These are phyloP conservation scores for Pangasius sanitwongsei DNA, from an alignment of 2,797 vertebrate genomes.

Conservation along the genomic window DNA sequence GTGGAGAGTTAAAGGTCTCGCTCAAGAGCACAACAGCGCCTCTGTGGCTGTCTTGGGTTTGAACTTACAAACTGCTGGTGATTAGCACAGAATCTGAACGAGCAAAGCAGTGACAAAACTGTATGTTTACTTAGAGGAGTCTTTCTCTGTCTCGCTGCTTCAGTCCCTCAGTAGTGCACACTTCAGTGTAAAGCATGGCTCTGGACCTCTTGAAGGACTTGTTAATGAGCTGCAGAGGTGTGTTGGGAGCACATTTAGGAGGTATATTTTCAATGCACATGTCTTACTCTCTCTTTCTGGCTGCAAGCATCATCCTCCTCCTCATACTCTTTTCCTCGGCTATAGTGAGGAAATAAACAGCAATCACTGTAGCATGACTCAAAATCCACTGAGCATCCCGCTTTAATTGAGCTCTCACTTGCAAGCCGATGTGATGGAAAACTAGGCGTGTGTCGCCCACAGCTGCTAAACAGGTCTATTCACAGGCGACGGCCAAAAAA, in stretches of 20 bases:
- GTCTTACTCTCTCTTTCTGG: background rate
- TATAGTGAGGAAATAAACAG: conserved; percentile 58
- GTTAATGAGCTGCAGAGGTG: conserved; percentile 29
- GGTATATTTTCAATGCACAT: conserved; percentile 1
- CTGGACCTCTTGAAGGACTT: conserved; percentile 18
- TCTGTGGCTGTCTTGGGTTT: background rate
- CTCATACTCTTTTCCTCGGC: conserved; percentile 14
- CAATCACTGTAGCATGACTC: conserved; percentile 61
- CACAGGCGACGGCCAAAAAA: conserved; percentile 31
- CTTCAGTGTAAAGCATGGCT: background rate
- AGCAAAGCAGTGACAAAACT: background rate
- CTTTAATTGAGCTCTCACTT: conserved; percentile 61
- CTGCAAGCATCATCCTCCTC: conserved; percentile 1
- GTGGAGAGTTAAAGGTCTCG: background rate
- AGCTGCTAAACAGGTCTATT: conserved; percentile 48
- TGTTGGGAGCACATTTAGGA: conserved; percentile 1
- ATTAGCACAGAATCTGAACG: background rate
- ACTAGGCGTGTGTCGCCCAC: conserved; percentile 41
- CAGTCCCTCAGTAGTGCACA: background rate
- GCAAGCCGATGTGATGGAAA: conserved; percentile 55
- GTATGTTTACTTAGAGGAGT: background rate
- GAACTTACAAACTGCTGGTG: background rate
- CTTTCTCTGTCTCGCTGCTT: background rate
- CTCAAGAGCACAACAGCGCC: background rate
- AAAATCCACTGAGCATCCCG: conserved; percentile 56